Conservation (phyloP, 2,797 vertebrate genomes). For the Brachyrhaphis roseni region DNA sequence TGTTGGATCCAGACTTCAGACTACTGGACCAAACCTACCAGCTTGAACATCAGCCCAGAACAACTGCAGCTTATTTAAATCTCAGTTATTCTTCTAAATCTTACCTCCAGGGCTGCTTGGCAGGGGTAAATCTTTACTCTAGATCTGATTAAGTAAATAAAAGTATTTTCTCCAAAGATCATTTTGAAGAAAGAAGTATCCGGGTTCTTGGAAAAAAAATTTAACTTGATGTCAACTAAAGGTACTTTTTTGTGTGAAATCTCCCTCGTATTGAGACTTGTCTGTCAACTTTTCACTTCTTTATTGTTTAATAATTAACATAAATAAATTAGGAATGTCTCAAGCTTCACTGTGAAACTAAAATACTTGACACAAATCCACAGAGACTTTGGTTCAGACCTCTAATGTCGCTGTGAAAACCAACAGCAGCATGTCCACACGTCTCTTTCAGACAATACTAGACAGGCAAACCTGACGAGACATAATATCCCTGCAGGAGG, state of each 20-base stretch:
- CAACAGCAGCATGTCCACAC: constrained; percentile 40
- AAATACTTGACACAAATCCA: constrained; percentile 33
- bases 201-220: constrained; percentile 46
- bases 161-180: constrained; percentile 61
- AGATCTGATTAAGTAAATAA: constrained; percentile 63
- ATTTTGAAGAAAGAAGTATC: constrained; percentile 48
- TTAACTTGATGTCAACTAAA: constrained; percentile 64
- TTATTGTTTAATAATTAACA: constrained; percentile 29
- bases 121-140: constrained; percentile 43
- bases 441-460: constrained; percentile 54
- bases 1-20: constrained; percentile 67
- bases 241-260: constrained; percentile 48
- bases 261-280: constrained; percentile 52
- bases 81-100: constrained; percentile 56
- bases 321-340: constrained; percentile 44
- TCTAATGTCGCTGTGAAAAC: constrained; percentile 27
- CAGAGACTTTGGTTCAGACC: constrained; percentile 20
- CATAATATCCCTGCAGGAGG: constrained; percentile 73
- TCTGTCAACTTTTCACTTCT: constrained; percentile 57
- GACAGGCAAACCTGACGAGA: constrained; percentile 53
- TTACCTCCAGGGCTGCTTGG: constrained; percentile 42
- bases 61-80: constrained; percentile 40
- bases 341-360: constrained; percentile 34
- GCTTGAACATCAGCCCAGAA: constrained; percentile 43
- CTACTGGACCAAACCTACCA: constrained; percentile 60